Conservation (phyloP, 2,888 invertebrate genomes). For the Eristalis tenax region DNA sequence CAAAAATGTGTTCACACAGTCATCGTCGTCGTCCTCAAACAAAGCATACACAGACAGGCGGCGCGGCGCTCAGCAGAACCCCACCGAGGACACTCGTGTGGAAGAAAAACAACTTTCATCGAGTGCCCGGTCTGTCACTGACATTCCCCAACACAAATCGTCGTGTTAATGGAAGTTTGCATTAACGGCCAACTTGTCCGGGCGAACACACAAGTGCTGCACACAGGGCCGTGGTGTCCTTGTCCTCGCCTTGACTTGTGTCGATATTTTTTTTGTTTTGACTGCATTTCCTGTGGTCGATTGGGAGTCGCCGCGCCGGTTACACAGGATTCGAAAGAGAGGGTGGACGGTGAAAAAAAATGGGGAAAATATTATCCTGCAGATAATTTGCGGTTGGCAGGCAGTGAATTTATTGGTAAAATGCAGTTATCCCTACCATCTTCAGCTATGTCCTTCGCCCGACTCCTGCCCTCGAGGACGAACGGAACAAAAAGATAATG, state of each 20-base stretch:
- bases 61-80: too few species aligned
- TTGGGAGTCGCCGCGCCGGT: neutral
- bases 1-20: conserved; percentile 19
- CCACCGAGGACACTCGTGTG: neutral
- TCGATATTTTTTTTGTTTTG: neutral
- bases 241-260: neutral
- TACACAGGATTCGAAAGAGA: neutral
- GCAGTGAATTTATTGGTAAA: conserved; percentile 35
- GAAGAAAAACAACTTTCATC: conserved; percentile 47
- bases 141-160: conserved; percentile 45
- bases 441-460: neutral
- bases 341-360: neutral
- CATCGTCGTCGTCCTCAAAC: neutral
- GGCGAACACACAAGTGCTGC: neutral
- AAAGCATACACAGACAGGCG: neutral
- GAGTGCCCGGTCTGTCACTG: conserved; percentile 48
- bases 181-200: conserved; percentile 48
- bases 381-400: conserved; percentile 41
- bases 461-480: neutral
- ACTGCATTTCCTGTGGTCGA: conserved; percentile 35
- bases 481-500: conserved; percentile 30
- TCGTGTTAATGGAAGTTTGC: conserved; percentile 66
- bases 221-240: neutral
- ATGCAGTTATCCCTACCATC: conserved; percentile 17
- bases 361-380: conserved; percentile 40